Evolutionary conservation across 2,113 vertebrate genomes (phyloP).

Genomic region (Tiliqua scincoides): DNA sequence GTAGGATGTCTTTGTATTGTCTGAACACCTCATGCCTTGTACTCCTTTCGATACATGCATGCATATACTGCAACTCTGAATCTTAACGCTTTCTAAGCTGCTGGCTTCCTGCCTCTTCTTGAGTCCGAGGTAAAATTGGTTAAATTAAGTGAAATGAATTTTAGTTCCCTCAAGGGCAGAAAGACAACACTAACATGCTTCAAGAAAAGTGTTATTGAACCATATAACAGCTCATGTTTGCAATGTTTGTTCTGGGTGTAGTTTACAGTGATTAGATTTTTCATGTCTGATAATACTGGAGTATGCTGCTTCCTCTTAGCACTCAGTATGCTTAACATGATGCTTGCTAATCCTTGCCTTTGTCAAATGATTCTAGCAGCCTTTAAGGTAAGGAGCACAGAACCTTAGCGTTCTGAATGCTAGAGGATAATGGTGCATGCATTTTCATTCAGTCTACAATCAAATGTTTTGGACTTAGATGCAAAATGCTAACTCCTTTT

Average conservation of each 20-base stretch:
- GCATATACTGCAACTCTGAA: too few relatives aligned
- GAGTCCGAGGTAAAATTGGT: not conserved
- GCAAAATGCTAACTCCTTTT: not conserved
- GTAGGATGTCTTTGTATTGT: too few relatives aligned
- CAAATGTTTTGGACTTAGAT: not conserved
- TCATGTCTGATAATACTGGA: too few relatives aligned
- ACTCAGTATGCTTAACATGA: too few relatives aligned
- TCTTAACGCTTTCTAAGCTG: too few relatives aligned
- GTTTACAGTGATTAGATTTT: too few relatives aligned
- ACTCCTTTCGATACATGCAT: too few relatives aligned
- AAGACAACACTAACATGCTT: not conserved
- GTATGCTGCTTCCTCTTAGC: too few relatives aligned
- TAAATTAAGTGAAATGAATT: not conserved
- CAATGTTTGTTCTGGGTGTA: too few relatives aligned
- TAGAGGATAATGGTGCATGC: not conserved
- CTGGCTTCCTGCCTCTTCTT: too few relatives aligned
- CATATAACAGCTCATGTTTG: not conserved
- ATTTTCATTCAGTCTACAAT: not conserved
- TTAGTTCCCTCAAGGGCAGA: not conserved
- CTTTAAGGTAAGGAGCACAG: not conserved
- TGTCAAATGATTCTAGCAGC: not conserved
- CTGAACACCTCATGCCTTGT: too few relatives aligned
- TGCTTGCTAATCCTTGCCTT: not conserved
- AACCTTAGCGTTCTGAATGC: not conserved
- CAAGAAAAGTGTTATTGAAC: not conserved